phyloP scores from a whole-genome alignment of 2,888 invertebrate species.

The Harmothoe impar region DNA sequence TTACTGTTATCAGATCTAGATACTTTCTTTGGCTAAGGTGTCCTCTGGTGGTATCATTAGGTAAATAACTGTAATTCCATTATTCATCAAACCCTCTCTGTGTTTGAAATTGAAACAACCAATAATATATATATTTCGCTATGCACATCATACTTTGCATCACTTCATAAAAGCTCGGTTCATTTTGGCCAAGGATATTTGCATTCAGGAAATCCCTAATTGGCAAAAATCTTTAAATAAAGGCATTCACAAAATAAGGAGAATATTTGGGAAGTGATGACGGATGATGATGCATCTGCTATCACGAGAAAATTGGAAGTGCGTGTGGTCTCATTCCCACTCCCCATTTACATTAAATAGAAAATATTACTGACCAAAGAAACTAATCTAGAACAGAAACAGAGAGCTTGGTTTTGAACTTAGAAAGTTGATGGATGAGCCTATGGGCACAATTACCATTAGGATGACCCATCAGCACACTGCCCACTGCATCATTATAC shows the following conservation, averaged over 20 bases:
- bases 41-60: no score
- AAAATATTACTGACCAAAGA: conserved; percentile 1
- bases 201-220: no score
- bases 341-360: background rate
- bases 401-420: conserved; percentile 23
- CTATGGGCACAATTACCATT: background rate
- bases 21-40: no score
- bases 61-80: no score
- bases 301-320: conserved; percentile 19
- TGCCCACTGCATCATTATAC: conserved; percentile 17
- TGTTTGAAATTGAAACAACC: no score
- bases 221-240: no score
- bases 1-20: no score
- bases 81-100: no score
- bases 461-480: background rate
- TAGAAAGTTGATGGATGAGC: conserved; percentile 1
- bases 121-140: no score
- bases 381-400: background rate
- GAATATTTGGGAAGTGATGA: conserved; percentile 3
- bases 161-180: no score
- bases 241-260: background rate
- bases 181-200: no score
- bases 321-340: background rate
- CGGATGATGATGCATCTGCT: conserved; percentile 28
- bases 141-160: no score